These are phyloP conservation scores for Pachyuromys duprasi DNA, from an alignment of 2,797 vertebrate genomes.

Conservation along the genomic window DNA sequence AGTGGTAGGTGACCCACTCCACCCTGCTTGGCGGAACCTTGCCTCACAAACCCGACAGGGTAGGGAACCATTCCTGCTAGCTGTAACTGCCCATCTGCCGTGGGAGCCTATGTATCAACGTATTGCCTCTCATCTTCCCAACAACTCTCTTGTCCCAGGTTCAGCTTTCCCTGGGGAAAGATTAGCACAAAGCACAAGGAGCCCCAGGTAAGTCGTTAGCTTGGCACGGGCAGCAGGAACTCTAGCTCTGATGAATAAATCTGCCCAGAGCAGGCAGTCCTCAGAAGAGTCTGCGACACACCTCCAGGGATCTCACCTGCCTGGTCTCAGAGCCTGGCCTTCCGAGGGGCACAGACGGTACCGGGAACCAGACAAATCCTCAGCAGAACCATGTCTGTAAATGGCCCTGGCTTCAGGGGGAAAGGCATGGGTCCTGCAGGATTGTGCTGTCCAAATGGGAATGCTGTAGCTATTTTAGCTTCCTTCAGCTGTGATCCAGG, in stretches of 20 bases:
- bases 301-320: background rate
- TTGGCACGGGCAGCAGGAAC: background rate
- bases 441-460: background rate
- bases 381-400: background rate
- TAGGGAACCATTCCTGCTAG: background rate
- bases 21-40: background rate
- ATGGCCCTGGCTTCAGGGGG: background rate
- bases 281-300: background rate
- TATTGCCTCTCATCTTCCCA: slow-evolving; percentile 14
- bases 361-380: background rate
- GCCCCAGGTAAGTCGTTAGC: slow-evolving; percentile 40
- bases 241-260: slow-evolving; percentile 34
- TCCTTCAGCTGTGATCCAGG: background rate
- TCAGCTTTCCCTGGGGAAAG: slow-evolving; percentile 53
- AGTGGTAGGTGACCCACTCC: background rate
- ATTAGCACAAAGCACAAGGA: slow-evolving; percentile 43
- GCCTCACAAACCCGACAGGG: background rate
- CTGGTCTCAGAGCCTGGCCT: background rate
- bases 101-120: background rate
- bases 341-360: background rate
- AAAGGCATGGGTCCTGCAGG: no score
- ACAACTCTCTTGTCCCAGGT: slow-evolving; percentile 32
- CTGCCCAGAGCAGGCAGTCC: background rate
- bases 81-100: background rate
- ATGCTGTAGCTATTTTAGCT: background rate